A percentile compares a stretch with the other conserved stretches of the same genome.
phyloP scores from a whole-genome alignment of 1,140 invertebrate genomes.

The Pollicipes pollicipes region DNA sequence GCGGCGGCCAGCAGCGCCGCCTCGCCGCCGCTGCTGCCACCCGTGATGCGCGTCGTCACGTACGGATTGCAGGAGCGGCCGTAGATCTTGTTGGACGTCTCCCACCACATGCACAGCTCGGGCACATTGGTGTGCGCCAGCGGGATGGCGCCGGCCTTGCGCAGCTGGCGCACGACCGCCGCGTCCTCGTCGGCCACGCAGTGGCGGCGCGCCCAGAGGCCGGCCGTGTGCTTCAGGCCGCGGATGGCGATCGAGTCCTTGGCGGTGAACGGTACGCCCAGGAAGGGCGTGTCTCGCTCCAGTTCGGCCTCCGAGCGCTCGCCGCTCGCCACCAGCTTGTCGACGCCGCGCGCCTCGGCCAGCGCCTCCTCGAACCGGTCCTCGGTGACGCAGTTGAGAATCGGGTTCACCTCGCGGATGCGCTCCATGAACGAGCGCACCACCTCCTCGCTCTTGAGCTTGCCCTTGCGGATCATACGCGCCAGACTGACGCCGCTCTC shows the following conservation, averaged over 20 bases:
- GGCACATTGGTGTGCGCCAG: conserved; percentile 63
- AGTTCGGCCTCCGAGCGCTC: conserved; percentile 24
- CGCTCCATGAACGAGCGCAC: conserved; percentile 24
- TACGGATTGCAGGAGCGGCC: conserved; percentile 77
- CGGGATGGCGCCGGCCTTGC: conserved; percentile 51
- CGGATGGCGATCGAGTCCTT: conserved; percentile 51
- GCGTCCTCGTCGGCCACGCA: conserved; percentile 43
- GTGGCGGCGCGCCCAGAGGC: conserved; percentile 36
- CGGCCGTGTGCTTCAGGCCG: conserved; percentile 45
- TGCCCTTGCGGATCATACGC: conserved; percentile 13
- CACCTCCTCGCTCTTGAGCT: conserved; percentile 19
- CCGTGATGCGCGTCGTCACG: conserved; percentile 61
- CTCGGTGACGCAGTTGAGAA: conserved; percentile 24
- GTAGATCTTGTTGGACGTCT: conserved; percentile 69
- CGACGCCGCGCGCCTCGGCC: conserved; percentile 21
- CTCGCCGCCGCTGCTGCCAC: conserved; percentile 58
- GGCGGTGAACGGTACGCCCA: conserved; percentile 68
- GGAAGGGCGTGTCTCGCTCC: conserved; percentile 46
- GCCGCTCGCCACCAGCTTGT: conserved; percentile 19
- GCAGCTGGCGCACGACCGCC: conserved; percentile 37
- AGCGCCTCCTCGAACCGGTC: conserved; percentile 22
- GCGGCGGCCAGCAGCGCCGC: conserved; percentile 45
- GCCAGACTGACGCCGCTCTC: conserved; percentile 16
- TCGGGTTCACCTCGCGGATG: conserved; percentile 23
- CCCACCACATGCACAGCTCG: conserved; percentile 67